A percentile compares a stretch with the other conserved stretches of the same genome.
Conservation (phyloP, 2,797 vertebrate species). For the Paramormyrops hopkinsi region DNA sequence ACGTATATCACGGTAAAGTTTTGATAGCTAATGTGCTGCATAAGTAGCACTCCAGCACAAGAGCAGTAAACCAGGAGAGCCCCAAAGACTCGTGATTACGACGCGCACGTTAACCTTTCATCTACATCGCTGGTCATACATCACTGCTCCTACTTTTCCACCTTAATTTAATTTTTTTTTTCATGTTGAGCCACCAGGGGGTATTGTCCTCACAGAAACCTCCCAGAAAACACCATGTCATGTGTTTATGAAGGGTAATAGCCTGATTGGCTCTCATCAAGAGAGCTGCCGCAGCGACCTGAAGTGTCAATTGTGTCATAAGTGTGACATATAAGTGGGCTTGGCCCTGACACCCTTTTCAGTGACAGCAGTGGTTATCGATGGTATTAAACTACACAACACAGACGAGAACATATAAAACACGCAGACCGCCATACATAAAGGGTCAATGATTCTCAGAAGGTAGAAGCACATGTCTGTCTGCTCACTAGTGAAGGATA, state of each 20-base stretch:
- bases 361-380: not conserved
- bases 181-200: constrained; percentile 27
- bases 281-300: constrained; percentile 44
- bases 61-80: not conserved
- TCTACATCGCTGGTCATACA: not conserved
- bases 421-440: not conserved
- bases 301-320: constrained; percentile 45
- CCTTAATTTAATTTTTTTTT: not conserved
- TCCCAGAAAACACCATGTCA: constrained; percentile 35
- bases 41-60: not conserved
- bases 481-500: not conserved
- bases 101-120: not conserved
- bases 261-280: constrained; percentile 47
- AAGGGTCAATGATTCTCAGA: not conserved
- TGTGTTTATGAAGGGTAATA: constrained; percentile 42
- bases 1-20: not conserved
- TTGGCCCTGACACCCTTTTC: constrained; percentile 19
- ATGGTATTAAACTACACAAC: not conserved
- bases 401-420: not conserved
- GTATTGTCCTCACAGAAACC: constrained; percentile 42
- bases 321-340: constrained; percentile 36
- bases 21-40: not conserved
- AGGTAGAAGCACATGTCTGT: not conserved
- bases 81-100: not conserved
- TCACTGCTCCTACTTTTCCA: not conserved